Evolutionary conservation across 2,797 vertebrate genomes (phyloP), one percentile per base, ranked within the genome.

Genomic region (Neosilurus mollespiculum): DNA sequence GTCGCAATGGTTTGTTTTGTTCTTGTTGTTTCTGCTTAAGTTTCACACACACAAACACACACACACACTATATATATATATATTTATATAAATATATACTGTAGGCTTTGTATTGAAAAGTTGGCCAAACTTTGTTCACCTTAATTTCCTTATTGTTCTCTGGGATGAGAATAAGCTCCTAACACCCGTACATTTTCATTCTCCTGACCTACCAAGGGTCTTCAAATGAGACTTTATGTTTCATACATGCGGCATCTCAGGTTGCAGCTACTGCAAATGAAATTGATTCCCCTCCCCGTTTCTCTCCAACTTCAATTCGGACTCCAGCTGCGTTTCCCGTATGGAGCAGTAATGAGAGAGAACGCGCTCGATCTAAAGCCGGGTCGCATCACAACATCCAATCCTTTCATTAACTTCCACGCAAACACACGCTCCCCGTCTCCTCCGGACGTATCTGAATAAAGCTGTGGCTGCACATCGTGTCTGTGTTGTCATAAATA

Each of bases 241-340:
- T 95, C 92, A 94, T 93, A 95, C 92, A 92, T 92, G 92, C 91
- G 84, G 92, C 93, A 94, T 93, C 92, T 93, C 89, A 90, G 92
- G 56, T 43, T 92, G 92, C 94, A 93, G 94, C 93, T 94, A 94
- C 94, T 90, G 93, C 94, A 95, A 95, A 94, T 95, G 94, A 94
- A 94, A 95, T 95, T 93, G 94, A 95, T 95, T 95, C 93, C 93
- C 92, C 92, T 93, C 92, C 92, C 92, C 58, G 75, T 78, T 92
- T 94, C 94, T 91, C 89, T 92, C 92, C 93, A 91, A 93, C 87
- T 94, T 91, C 94, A 94, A 95, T 94, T 94, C 92, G 92, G 93
- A 95, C 94, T 94, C 93, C 94, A 95, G 94, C 94, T 95, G 94
- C 93, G 94, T 93, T 94, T 93, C 94, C 93, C 93, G 94, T 95